Evolutionary conservation across 1,140 invertebrate species (phyloP).

Genomic region (Bombyx mori): DNA sequence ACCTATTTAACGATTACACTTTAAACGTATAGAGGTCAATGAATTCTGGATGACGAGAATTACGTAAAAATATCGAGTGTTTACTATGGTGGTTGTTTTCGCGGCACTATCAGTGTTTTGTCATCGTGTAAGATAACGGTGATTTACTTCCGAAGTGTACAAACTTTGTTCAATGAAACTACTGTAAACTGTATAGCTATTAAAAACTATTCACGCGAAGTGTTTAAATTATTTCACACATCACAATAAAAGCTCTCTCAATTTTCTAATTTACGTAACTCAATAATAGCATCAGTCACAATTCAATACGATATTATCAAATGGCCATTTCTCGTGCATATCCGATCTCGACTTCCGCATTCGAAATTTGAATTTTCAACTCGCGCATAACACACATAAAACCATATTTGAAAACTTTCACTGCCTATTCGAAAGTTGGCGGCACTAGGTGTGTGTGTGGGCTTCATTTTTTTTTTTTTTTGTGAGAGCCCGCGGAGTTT

Average conservation of each 20-base stretch:
- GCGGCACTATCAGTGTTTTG: constrained; percentile 17
- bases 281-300: too few relatives aligned
- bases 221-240: too few relatives aligned
- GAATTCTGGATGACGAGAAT: constrained; percentile 13
- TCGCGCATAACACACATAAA: constrained; percentile 13
- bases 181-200: too few relatives aligned
- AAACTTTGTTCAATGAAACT: too few relatives aligned
- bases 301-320: too few relatives aligned
- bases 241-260: too few relatives aligned
- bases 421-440: constrained; percentile 32
- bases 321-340: constrained; percentile 12
- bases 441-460: constrained; percentile 19
- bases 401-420: constrained; percentile 29
- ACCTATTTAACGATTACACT: constrained; percentile 11
- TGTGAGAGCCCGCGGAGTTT: too few relatives aligned
- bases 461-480: constrained; percentile 19
- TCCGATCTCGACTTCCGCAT: constrained; percentile 31
- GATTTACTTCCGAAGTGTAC: constrained; percentile 16
- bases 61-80: constrained; percentile 24
- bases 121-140: constrained; percentile 17
- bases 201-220: too few relatives aligned
- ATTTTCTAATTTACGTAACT: too few relatives aligned
- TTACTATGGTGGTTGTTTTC: constrained; percentile 16
- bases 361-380: constrained; percentile 35
- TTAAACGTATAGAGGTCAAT: constrained; percentile 12